Evolutionary conservation across 2,888 invertebrate species (phyloP).

Genomic region (Drosophila borborema): DNA sequence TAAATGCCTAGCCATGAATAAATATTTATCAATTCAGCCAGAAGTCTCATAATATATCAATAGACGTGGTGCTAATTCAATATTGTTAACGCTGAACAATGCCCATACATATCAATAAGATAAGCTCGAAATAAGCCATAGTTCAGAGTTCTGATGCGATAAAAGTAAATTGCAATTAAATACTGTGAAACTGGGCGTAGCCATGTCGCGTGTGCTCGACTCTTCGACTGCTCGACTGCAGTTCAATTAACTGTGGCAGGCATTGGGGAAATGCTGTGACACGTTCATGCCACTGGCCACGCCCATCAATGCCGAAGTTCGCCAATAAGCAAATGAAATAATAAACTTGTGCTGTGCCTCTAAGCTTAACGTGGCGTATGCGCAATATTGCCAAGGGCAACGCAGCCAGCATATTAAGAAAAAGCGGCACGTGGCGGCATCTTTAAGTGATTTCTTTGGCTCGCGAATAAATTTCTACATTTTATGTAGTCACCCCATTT

Average conservation of each 20-base stretch:
- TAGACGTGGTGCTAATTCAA: neutral
- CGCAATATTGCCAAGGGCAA: conserved; percentile 42
- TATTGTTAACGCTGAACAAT: neutral
- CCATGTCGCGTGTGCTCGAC: conserved; percentile 5
- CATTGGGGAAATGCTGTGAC: conserved; percentile 31
- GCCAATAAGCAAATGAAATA: conserved; percentile 54
- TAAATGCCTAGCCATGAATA: neutral
- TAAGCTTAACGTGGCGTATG: conserved; percentile 42
- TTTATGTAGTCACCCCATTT: conserved; percentile 40
- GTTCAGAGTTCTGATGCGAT: conserved; percentile 1
- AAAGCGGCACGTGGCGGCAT: conserved; percentile 42
- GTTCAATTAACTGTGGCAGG: conserved; percentile 44
- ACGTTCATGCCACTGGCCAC: conserved; percentile 31
- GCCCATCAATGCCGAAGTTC: conserved; percentile 34
- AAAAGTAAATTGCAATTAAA: conserved; percentile 38
- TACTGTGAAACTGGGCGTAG: conserved; percentile 20
- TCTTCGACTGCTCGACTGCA: conserved; percentile 16
- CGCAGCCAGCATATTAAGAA: conserved; percentile 2
- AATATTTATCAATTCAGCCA: neutral
- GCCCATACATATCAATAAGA: neutral
- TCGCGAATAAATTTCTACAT: conserved; percentile 42
- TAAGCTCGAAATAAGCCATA: conserved; percentile 2
- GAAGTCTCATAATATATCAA: neutral
- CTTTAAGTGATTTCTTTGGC: conserved; percentile 42
- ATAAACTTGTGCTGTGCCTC: conserved; percentile 35